Conservation (phyloP, 1,140 invertebrate genomes). For the Eufriesea mexicana region DNA sequence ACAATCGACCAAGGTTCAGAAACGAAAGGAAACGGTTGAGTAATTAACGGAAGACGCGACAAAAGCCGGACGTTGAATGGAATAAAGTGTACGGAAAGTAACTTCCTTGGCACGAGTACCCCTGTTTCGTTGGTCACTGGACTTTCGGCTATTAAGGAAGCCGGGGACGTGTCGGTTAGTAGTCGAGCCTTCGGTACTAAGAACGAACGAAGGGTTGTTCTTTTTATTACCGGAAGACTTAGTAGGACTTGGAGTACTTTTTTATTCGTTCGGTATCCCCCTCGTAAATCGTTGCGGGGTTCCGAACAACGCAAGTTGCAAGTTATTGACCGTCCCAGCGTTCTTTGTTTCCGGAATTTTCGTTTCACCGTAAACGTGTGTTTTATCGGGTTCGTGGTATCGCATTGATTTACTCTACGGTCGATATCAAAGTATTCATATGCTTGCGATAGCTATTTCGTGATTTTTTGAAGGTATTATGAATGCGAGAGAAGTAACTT, state of each 20-base stretch:
- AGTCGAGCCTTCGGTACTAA: constrained; percentile 55
- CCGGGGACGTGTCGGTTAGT: constrained; percentile 49
- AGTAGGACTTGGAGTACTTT: constrained; percentile 47
- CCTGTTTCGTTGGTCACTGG: constrained; percentile 36
- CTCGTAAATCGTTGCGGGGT: constrained; percentile 40
- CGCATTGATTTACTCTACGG: too few species aligned
- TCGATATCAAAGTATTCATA: too few species aligned
- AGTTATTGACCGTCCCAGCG: constrained; percentile 18
- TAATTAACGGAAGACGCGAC: constrained; percentile 8
- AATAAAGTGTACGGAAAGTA: constrained; percentile 54
- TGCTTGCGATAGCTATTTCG: too few species aligned
- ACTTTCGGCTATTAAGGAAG: constrained; percentile 49
- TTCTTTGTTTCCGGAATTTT: background rate
- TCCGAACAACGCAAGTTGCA: constrained; percentile 13
- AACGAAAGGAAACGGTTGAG: constrained; percentile 16
- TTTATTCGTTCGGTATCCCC: constrained; percentile 45
- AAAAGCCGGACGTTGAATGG: constrained; percentile 32
- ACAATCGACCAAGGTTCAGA: constrained; percentile 2
- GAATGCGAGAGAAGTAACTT: too few species aligned
- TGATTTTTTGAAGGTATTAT: too few species aligned
- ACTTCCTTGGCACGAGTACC: constrained; percentile 72
- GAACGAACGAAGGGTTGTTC: constrained; percentile 53
- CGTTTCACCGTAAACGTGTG: too few species aligned
- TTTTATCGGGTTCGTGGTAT: too few species aligned
- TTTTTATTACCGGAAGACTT: constrained; percentile 66